Conservation (phyloP, 1,140 invertebrate genomes). For the Musca vetustissima region DNA sequence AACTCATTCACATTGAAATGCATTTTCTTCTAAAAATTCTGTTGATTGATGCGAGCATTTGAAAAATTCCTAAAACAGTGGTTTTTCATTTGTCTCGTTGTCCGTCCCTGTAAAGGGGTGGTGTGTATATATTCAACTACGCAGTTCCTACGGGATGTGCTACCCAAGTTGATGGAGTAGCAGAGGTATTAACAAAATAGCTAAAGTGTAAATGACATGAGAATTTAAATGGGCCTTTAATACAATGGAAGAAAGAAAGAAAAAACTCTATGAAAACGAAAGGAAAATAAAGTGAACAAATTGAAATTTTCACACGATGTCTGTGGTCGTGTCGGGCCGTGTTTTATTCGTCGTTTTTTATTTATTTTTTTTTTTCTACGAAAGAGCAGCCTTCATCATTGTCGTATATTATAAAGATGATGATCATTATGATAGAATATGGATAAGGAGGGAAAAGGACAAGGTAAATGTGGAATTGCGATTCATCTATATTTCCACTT, state of each 20-base stretch:
- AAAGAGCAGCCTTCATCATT: too few species aligned
- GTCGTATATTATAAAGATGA: too few species aligned
- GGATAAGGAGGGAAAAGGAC: too few species aligned
- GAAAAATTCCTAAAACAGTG: slow-evolving; percentile 10
- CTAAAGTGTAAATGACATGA: slow-evolving; percentile 17
- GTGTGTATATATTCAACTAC: neutral
- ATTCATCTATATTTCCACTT: too few species aligned
- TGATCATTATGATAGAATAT: too few species aligned
- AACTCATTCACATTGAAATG: slow-evolving; percentile 8
- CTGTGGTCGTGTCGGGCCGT: too few species aligned
- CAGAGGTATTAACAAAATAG: slow-evolving; percentile 16
- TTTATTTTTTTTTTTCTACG: too few species aligned
- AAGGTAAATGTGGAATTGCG: too few species aligned
- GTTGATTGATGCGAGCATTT: slow-evolving; percentile 7
- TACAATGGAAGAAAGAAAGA: too few species aligned
- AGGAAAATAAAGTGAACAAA: neutral
- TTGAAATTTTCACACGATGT: slow-evolving; percentile 19
- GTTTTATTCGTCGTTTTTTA: too few species aligned
- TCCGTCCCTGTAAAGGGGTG: neutral
- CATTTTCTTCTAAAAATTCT: slow-evolving; percentile 4
- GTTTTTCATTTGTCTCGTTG: neutral
- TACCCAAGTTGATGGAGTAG: too few species aligned
- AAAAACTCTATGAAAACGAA: neutral
- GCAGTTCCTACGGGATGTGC: neutral
- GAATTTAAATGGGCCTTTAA: slow-evolving; percentile 6